Evolutionary conservation across 1,140 invertebrate species (phyloP).

Genomic region (Eumaeus atala): DNA sequence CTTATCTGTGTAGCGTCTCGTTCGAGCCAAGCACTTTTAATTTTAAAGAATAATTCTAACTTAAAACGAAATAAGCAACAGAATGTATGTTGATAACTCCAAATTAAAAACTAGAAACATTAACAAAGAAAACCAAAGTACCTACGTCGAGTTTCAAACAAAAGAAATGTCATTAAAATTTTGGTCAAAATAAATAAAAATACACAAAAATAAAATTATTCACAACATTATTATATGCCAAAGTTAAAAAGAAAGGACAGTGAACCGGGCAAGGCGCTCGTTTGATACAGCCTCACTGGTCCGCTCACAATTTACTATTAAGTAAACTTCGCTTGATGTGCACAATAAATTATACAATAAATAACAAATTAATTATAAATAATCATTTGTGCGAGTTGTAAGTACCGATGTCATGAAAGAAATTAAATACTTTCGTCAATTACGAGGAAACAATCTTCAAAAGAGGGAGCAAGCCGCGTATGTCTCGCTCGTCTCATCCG

Average conservation of each 20-base stretch:
- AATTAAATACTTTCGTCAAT: constrained; percentile 8
- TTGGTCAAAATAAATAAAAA: constrained; percentile 34
- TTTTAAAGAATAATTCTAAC: constrained; percentile 15
- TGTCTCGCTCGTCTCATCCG: constrained; percentile 18
- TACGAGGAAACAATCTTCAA: constrained; percentile 8
- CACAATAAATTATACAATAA: constrained; percentile 57
- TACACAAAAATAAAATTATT: constrained; percentile 24
- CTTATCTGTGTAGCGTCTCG: constrained; percentile 1
- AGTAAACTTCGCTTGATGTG: constrained; percentile 57
- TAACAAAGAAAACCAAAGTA: constrained; percentile 54
- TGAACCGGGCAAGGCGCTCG: constrained; percentile 23
- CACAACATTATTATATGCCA: constrained; percentile 25
- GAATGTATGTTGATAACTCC: constrained; percentile 39
- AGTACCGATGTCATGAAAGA: constrained; percentile 47
- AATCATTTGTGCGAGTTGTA: constrained; percentile 63
- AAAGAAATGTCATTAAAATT: constrained; percentile 39
- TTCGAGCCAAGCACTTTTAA: neutral
- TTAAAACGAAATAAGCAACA: constrained; percentile 46
- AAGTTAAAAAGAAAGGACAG: constrained; percentile 26
- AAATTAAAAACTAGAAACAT: constrained; percentile 49
- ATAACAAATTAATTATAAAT: constrained; percentile 45
- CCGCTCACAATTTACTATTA: constrained; percentile 29
- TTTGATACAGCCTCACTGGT: constrained; percentile 14
- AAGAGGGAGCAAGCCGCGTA: constrained; percentile 17
- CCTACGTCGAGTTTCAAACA: constrained; percentile 39